Evolutionary conservation across 2,888 invertebrate genomes (phyloP).

Genomic region (Yponomeuta plumbellus): DNA sequence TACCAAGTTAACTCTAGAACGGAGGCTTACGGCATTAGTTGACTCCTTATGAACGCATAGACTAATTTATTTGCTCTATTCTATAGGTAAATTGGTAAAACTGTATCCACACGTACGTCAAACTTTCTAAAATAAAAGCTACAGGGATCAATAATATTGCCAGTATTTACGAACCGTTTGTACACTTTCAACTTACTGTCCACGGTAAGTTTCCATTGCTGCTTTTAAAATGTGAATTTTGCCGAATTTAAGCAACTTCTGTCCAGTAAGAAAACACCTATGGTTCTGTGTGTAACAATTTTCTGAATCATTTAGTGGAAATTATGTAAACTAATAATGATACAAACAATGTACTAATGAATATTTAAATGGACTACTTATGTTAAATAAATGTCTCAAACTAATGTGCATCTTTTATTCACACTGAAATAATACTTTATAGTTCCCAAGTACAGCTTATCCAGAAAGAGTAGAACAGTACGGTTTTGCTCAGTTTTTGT

Average conservation of each 20-base stretch:
- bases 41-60: too few species aligned
- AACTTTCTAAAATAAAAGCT: background rate
- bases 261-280: slow-evolving; percentile 25
- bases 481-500: too few species aligned
- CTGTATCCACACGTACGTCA: background rate
- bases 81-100: background rate
- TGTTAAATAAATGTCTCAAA: slow-evolving; percentile 55
- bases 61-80: too few species aligned
- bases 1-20: too few species aligned
- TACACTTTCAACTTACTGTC: slow-evolving; percentile 20
- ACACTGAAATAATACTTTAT: too few species aligned
- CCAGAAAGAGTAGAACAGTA: too few species aligned
- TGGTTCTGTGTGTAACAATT: slow-evolving; percentile 22
- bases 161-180: slow-evolving; percentile 15
- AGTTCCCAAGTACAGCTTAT: too few species aligned
- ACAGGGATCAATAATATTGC: slow-evolving; percentile 15
- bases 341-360: slow-evolving; percentile 10
- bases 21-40: too few species aligned
- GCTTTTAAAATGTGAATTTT: background rate
- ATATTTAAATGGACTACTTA: slow-evolving; percentile 14
- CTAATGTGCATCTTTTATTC: slow-evolving; percentile 23
- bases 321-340: slow-evolving; percentile 14
- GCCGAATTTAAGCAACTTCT: background rate
- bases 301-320: slow-evolving; percentile 10
- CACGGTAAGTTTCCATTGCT: slow-evolving; percentile 13